Evolutionary conservation across 2,113 vertebrate genomes (phyloP), one percentile per base, ranked within the genome.

Genomic region (Pica pica): DNA sequence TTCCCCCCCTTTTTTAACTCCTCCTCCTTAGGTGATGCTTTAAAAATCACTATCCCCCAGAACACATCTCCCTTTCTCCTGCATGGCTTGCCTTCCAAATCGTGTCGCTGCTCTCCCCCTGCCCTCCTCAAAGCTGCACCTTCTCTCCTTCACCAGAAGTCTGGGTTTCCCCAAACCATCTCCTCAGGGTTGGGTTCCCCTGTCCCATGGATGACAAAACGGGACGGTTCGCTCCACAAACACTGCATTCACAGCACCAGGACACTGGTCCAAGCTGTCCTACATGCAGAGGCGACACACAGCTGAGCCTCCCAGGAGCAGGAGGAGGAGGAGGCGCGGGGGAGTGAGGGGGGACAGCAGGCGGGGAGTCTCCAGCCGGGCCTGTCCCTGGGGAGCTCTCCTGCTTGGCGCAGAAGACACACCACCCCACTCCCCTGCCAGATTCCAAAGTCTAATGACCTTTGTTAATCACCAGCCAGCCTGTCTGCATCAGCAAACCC

Each of bases 361-460:
- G 30, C 19, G 17, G 85, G 83, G 95, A 89, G 49, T 94, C 93
- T 97, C 97, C 92, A 98, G 98, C 95, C 97, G 94, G 97, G 96
- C 91, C 96, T 96, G 97, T 98, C 98, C 98, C 98, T 98, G 98
- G 97, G 97, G 98, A 98, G 97, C 98, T 97, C 96, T 98, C 98
- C 97, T 95, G 96, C 97, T 95, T 93, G 94, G 96, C 96, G 96
- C 96, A 98, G 97, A 98, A 98, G 98, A 99, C 98, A 99, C 98
- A 98, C 98, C 98, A 98, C 98, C 98, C 93, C 97, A 98, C 97
- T 98, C 97, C 97, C 98, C 98, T 98, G 98, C 98, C 98, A 98
- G 98, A 99, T 99, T 99, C 99, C 99, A 99, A 99, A 99, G 99
- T 99, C 99, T 99, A 99, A 98, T 98, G 98, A 99, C 98, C 98